These are phyloP conservation scores for Chironex yamaguchii DNA, from an alignment of 30 jellyfish, hydroid and myxozoan genomes.

Conservation along the genomic window DNA sequence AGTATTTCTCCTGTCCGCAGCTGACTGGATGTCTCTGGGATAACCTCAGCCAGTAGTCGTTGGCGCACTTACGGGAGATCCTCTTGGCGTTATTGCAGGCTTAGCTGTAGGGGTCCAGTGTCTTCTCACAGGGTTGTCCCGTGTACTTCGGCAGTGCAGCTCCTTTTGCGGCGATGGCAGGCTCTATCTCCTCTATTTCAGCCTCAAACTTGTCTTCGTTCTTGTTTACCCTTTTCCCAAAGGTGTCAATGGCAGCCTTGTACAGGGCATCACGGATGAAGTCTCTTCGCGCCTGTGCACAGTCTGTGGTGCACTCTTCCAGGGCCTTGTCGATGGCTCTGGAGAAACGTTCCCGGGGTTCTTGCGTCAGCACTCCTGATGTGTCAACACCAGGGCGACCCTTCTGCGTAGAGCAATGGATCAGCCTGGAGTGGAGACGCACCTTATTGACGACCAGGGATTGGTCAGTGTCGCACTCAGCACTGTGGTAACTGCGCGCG, in stretches of 20 bases:
- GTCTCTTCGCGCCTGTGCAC: no score
- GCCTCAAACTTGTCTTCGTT: not conserved
- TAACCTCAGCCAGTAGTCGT: constrained; percentile 22
- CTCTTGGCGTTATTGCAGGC: no score
- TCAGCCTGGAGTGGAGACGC: not conserved
- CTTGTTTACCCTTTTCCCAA: not conserved
- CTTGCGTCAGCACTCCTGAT: not conserved
- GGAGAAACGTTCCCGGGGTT: not conserved
- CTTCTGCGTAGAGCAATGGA: not conserved
- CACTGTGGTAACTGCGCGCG: constrained; percentile 51
- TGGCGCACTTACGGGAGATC: constrained; percentile 28
- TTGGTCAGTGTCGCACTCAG: constrained; percentile 58
- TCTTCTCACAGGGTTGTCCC: not conserved
- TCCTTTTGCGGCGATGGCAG: not conserved
- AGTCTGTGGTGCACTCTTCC: no score
- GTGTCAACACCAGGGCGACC: not conserved
- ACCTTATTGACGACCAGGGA: not conserved
- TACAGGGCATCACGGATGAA: no score
- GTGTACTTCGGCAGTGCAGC: not conserved
- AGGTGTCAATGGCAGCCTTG: not conserved
- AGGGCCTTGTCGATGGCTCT: no score
- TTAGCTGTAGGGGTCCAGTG: constrained; percentile 4
- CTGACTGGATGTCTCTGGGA: not conserved
- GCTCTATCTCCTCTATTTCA: not conserved
- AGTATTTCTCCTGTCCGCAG: constrained; percentile 2